Evolutionary conservation across 2,888 invertebrate genomes (phyloP).

Genomic region (Tanaodytes sp.): DNA sequence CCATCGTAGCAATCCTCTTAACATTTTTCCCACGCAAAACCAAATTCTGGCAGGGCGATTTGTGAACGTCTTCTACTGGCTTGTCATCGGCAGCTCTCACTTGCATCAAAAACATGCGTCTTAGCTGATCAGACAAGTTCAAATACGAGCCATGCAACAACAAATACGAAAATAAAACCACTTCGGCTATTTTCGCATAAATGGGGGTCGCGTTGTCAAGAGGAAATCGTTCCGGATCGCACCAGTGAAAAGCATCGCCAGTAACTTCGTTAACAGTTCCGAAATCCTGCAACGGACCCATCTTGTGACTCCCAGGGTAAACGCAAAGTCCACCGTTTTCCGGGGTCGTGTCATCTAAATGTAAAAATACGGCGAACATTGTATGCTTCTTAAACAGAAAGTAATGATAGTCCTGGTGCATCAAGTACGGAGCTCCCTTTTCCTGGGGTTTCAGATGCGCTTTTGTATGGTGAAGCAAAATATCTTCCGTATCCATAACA

Average conservation of each 20-base stretch:
- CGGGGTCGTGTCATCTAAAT: constrained; percentile 76
- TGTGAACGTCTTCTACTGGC: constrained; percentile 72
- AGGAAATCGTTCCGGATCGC: constrained; percentile 74
- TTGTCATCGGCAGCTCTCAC: constrained; percentile 76
- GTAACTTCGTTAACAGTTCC: constrained; percentile 70
- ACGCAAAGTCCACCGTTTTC: constrained; percentile 77
- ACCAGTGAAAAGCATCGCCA: constrained; percentile 73
- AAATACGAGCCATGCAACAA: constrained; percentile 77
- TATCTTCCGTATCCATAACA: constrained; percentile 75
- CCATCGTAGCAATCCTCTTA: constrained; percentile 69
- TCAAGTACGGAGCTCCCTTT: constrained; percentile 77
- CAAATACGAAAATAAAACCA: constrained; percentile 77
- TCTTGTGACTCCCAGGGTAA: constrained; percentile 77
- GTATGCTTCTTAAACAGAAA: constrained; percentile 77
- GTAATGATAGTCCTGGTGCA: constrained; percentile 79
- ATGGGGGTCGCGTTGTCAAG: constrained; percentile 75
- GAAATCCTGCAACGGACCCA: constrained; percentile 76
- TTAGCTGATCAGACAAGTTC: constrained; percentile 73
- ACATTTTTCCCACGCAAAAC: constrained; percentile 75
- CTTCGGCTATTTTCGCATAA: constrained; percentile 75
- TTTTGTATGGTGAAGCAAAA: constrained; percentile 77
- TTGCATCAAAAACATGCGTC: constrained; percentile 77
- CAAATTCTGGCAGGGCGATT: constrained; percentile 75
- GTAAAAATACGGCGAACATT: constrained; percentile 77
- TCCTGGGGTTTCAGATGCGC: constrained; percentile 76